Evolutionary conservation across 2,797 vertebrate species (phyloP).

Genomic region (Xenops minutus): DNA sequence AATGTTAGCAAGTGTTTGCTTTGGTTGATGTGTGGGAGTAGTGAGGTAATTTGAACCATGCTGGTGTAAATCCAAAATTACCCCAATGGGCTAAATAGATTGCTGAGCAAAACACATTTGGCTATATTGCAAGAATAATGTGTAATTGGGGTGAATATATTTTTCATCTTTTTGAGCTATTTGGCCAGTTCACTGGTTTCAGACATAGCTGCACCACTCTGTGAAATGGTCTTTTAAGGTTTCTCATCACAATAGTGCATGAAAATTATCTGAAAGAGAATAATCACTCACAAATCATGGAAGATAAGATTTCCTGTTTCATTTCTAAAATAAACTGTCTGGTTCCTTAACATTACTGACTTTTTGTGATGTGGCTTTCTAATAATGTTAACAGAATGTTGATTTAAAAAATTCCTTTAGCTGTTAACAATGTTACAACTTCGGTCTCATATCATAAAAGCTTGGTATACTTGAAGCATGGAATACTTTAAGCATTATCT

Average conservation of each 20-base stretch:
- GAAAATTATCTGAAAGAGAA: neutral
- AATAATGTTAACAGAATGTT: neutral
- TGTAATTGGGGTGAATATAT: neutral
- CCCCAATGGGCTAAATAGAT: neutral
- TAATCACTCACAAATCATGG: neutral
- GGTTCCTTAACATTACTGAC: neutral
- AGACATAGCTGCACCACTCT: neutral
- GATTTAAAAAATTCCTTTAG: neutral
- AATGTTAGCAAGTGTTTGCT: conserved; percentile 45
- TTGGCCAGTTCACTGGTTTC: neutral
- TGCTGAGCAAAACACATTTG: neutral
- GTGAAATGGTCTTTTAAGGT: neutral
- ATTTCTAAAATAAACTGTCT: neutral
- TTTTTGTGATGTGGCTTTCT: neutral
- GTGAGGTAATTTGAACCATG: conserved; percentile 39
- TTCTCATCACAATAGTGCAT: neutral
- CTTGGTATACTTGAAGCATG: neutral
- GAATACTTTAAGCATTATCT: neutral
- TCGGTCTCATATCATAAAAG: neutral
- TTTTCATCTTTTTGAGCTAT: neutral
- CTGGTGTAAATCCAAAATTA: conserved; percentile 39
- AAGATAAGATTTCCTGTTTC: neutral
- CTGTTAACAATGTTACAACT: neutral
- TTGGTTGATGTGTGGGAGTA: conserved; percentile 19
- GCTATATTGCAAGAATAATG: neutral